phyloP scores from a whole-genome alignment of 1,140 invertebrate genomes.

The Triops longicaudatus region DNA sequence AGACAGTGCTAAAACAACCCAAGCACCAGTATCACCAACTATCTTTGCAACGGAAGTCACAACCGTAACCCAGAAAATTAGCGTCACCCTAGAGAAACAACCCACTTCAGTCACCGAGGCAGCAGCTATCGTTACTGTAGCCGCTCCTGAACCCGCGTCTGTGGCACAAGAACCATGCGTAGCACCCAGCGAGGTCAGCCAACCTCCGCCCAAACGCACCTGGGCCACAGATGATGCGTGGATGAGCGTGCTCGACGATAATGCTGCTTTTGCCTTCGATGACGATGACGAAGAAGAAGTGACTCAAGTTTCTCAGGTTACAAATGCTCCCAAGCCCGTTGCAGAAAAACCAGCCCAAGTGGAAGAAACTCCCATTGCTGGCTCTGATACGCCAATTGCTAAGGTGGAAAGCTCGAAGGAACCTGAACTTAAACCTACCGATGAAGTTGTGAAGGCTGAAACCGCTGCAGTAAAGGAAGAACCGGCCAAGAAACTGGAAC shows the following conservation, averaged over 20 bases:
- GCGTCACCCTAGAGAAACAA: neutral
- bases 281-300: constrained; percentile 20
- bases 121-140: neutral
- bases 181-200: neutral
- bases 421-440: constrained; percentile 24
- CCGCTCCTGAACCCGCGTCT: neutral
- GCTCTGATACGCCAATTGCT: constrained; percentile 21
- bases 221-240: constrained; percentile 2
- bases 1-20: neutral
- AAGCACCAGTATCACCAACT: neutral
- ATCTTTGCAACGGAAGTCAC: neutral
- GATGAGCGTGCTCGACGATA: constrained; percentile 13
- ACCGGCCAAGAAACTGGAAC: neutral
- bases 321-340: neutral
- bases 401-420: constrained; percentile 26
- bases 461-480: constrained; percentile 22
- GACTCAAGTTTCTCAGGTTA: neutral
- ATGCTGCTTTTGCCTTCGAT: constrained; percentile 4
- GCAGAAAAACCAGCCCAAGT: neutral
- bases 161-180: neutral
- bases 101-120: neutral
- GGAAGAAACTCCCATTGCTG: neutral
- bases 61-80: neutral
- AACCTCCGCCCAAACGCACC: neutral
- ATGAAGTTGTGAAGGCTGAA: constrained; percentile 26